phyloP scores from a whole-genome alignment of 2,797 vertebrate genomes.

The Heterohyrax brucei region DNA sequence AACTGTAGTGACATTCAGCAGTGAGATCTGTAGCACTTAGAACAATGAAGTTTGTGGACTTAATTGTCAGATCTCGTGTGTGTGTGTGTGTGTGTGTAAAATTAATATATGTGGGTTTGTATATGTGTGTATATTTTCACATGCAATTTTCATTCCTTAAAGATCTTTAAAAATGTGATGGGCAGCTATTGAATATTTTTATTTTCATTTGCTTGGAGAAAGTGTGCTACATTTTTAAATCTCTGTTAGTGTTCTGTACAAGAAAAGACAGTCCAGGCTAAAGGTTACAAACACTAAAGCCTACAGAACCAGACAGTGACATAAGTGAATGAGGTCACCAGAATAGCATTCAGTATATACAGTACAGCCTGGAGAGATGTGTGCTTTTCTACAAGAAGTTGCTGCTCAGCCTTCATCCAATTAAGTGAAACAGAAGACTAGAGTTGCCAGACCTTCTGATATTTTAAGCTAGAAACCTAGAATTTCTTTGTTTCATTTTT shows the following conservation, averaged over 20 bases:
- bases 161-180: slow-evolving; percentile 23
- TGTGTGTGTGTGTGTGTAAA: neutral
- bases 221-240: slow-evolving; percentile 47
- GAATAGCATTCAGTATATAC: neutral
- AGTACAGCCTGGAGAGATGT: neutral
- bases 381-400: slow-evolving; percentile 2
- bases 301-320: neutral
- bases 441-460: neutral
- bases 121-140: slow-evolving; percentile 12
- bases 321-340: neutral
- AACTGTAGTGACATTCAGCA: no score
- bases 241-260: slow-evolving; percentile 55
- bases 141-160: slow-evolving; percentile 47
- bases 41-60: no score
- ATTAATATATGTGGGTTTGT: no score
- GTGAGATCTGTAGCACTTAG: no score
- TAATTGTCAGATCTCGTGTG: neutral
- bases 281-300: slow-evolving; percentile 55
- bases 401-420: neutral
- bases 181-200: neutral
- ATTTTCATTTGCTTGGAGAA: slow-evolving; percentile 48
- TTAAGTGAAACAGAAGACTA: neutral
- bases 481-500: neutral
- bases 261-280: slow-evolving; percentile 34
- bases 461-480: slow-evolving; percentile 52